These are phyloP conservation scores for Cuniculus paca DNA, from an alignment of 2,797 vertebrate species.

Conservation along the genomic window DNA sequence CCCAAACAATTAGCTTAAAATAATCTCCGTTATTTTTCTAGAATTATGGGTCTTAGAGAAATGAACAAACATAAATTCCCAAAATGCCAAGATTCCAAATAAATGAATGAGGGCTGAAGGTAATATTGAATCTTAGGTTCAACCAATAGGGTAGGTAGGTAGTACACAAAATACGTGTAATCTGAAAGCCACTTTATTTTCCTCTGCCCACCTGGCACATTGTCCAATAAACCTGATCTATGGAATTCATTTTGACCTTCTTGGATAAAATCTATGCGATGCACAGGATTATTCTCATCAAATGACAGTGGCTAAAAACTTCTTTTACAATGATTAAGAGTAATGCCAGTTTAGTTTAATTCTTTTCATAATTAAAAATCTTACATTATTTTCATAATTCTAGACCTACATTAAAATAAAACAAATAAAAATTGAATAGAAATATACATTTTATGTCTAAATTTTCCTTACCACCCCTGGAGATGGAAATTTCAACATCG, in stretches of 20 bases:
- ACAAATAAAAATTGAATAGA: background rate
- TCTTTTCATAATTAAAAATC: background rate
- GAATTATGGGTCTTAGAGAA: background rate
- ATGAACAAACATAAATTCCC: background rate
- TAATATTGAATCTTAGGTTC: background rate
- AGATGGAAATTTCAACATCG: background rate
- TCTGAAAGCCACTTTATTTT: background rate
- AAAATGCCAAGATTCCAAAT: background rate
- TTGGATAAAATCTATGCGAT: background rate
- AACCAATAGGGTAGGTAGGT: background rate
- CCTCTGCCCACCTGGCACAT: fast-evolving
- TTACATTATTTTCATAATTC: too few species aligned
- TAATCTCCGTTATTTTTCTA: background rate
- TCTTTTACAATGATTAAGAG: background rate
- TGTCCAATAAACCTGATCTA: background rate
- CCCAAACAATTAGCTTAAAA: background rate
- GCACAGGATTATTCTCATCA: background rate
- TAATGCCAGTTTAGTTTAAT: background rate
- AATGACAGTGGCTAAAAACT: background rate
- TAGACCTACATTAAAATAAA: background rate
- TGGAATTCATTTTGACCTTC: background rate
- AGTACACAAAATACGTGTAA: background rate
- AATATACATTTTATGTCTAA: background rate
- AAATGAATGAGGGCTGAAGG: background rate
- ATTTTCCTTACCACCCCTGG: background rate